A percentile compares a stretch with the other conserved stretches of the same genome.
Conservation (phyloP, 2,113 vertebrate genomes). For the Ceyx melanurus region DNA sequence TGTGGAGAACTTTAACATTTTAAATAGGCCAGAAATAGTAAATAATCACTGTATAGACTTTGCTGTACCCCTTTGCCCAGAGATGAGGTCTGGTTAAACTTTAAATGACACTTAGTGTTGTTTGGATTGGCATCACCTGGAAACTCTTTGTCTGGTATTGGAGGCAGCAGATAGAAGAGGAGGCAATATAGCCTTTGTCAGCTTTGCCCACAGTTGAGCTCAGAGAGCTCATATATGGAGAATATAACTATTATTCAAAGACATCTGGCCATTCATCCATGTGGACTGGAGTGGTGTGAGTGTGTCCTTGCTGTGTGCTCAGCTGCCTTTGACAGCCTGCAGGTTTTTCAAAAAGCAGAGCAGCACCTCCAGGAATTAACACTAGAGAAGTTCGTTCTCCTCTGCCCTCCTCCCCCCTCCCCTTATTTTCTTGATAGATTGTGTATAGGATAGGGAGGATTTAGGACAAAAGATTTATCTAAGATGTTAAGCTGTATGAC, state of each 20-base stretch:
- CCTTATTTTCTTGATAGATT: not conserved
- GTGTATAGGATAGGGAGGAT: not conserved
- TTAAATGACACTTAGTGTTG: not conserved
- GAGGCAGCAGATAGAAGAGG: not conserved
- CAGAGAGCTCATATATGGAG: not conserved
- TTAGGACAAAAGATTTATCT: constrained; percentile 33
- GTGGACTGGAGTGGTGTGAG: not conserved
- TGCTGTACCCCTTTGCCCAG: not conserved
- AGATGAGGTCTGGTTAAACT: not conserved
- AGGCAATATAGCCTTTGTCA: not conserved
- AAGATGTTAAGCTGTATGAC: not conserved
- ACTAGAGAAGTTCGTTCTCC: not conserved
- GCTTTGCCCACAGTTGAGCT: not conserved
- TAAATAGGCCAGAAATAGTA: not conserved
- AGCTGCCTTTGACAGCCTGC: not conserved
- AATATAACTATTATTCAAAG: not conserved
- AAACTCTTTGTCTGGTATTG: not conserved
- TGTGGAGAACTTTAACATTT: not conserved
- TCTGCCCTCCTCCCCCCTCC: not conserved
- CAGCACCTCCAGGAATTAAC: constrained; percentile 13
- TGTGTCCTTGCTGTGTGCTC: not conserved
- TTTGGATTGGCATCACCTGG: not conserved
- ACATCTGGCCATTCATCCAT: not conserved
- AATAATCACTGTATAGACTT: not conserved
- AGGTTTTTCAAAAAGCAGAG: not conserved